Percentiles rank a stretch among this genome's conserved stretches.
These are phyloP conservation scores for Oasisia sp. DNA, from an alignment of 2,888 invertebrate species.

Conservation along the genomic window DNA sequence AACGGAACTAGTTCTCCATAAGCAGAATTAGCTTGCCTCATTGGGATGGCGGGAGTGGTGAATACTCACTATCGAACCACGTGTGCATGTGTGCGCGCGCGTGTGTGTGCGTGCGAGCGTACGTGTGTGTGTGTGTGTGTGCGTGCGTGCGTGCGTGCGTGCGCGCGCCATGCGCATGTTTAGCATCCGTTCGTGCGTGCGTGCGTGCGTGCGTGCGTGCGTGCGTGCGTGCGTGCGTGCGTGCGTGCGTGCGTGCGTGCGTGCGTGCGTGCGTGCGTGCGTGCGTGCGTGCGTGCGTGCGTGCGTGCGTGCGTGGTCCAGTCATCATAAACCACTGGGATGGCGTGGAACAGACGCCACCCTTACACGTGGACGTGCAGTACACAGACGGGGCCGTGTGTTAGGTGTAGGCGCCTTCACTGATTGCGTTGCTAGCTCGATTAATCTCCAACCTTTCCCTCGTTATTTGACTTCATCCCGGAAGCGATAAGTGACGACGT, in stretches of 20 bases:
- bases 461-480: neutral
- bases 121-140: neutral
- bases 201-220: neutral
- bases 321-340: neutral
- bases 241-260: neutral
- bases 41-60: too few species aligned
- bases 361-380: neutral
- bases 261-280: neutral
- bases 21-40: too few species aligned
- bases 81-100: too few species aligned
- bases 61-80: too few species aligned
- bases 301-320: neutral
- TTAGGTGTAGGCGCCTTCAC: neutral
- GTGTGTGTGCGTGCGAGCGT: neutral
- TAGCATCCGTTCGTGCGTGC: too few species aligned
- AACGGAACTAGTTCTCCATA: too few species aligned
- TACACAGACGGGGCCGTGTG: neutral
- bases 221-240: neutral
- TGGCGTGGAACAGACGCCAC: neutral
- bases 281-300: neutral
- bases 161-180: too few species aligned
- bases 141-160: neutral
- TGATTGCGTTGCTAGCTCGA: neutral
- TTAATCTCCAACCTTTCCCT: slow-evolving; percentile 6
- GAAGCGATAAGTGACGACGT: neutral